Evolutionary conservation across 2,797 vertebrate genomes (phyloP).

Genomic region (Momotus momota): DNA sequence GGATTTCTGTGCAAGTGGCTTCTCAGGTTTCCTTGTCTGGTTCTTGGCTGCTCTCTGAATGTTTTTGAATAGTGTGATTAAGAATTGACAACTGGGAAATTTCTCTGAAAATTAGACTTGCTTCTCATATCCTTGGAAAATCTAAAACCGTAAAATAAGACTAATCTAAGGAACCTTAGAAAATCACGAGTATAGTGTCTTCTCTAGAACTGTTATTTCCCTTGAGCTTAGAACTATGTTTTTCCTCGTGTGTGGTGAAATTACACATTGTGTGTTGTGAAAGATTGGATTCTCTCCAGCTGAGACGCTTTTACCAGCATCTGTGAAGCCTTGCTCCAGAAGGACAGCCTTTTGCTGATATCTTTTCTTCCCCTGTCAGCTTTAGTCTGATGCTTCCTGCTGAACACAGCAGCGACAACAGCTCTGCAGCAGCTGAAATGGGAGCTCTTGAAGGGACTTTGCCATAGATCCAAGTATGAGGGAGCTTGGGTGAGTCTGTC

Average conservation of each 20-base stretch:
- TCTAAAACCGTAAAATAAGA: not conserved
- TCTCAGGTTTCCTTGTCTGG: not conserved
- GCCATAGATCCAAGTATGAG: not conserved
- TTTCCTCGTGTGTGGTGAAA: not conserved
- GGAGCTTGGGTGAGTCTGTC: not conserved
- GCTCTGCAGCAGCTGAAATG: not conserved
- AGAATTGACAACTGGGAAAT: not conserved
- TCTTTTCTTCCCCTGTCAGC: not conserved
- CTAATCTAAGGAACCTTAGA: not conserved
- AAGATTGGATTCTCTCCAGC: not conserved
- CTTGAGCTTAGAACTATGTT: not conserved
- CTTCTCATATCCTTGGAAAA: not conserved
- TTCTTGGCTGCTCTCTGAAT: not conserved
- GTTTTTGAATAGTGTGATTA: not conserved
- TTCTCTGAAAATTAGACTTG: not conserved
- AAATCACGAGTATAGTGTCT: not conserved
- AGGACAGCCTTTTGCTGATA: not conserved
- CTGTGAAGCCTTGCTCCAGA: not conserved
- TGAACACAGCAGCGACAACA: accelerated
- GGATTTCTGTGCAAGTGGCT: not conserved
- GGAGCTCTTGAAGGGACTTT: not conserved
- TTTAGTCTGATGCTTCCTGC: not conserved
- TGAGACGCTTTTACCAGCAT: not conserved
- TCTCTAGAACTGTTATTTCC: not conserved
- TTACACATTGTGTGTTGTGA: not conserved